A percentile compares a stretch with the other conserved stretches of the same genome.
Evolutionary conservation across 2,797 vertebrate species (phyloP).

Genomic region (Channallabes apus): DNA sequence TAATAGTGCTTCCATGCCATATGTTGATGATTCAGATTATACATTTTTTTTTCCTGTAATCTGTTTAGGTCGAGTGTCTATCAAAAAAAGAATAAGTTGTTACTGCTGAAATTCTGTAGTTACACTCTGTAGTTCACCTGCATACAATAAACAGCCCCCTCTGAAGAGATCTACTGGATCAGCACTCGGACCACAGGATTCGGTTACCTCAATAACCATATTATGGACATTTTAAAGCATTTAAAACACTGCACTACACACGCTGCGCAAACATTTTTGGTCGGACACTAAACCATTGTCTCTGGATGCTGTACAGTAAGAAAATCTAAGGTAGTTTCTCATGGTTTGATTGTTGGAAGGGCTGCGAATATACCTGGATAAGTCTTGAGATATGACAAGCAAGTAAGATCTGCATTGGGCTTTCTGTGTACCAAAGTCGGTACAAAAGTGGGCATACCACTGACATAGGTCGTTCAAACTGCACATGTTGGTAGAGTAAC

Average conservation of each 20-base stretch:
- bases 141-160: too few relatives aligned
- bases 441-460: too few relatives aligned
- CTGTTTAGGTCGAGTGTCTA: too few relatives aligned
- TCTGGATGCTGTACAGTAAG: not conserved
- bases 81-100: not conserved
- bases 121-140: not conserved
- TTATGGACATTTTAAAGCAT: not conserved
- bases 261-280: not conserved
- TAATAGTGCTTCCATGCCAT: not conserved
- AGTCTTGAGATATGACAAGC: not conserved
- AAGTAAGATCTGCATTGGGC: not conserved
- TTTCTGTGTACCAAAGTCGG: not conserved
- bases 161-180: not conserved
- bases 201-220: not conserved
- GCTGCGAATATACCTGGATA: not conserved
- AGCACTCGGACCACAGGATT: not conserved
- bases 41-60: not conserved
- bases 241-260: not conserved
- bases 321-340: not conserved
- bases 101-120: not conserved
- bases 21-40: not conserved
- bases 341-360: not conserved
- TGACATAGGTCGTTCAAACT: too few relatives aligned
- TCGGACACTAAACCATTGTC: not conserved
- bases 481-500: too few relatives aligned